Percentiles rank a stretch among this genome's conserved stretches.
phyloP scores from a whole-genome alignment of 2,113 vertebrate genomes.

The Calypte anna region DNA sequence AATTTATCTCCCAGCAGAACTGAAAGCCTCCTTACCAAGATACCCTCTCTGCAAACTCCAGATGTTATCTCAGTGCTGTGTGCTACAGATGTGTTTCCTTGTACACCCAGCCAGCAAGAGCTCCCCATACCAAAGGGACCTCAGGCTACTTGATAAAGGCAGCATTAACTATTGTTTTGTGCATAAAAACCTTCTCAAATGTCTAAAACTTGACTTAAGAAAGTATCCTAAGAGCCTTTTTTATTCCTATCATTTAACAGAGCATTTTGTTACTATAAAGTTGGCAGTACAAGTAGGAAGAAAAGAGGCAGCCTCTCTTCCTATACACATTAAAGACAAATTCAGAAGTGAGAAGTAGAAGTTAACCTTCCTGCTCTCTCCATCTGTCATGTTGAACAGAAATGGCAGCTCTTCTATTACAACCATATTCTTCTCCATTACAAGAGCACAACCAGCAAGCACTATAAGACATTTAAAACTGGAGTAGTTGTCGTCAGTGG shows the following conservation, averaged over 20 bases:
- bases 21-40: conserved; percentile 12
- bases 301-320: neutral
- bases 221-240: neutral
- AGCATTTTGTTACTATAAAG: neutral
- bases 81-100: neutral
- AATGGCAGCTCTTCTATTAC: neutral
- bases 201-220: neutral
- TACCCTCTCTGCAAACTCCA: neutral
- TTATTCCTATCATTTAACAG: neutral
- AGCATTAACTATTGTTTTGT: neutral
- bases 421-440: neutral
- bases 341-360: neutral
- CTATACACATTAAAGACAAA: neutral
- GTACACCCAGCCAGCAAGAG: neutral
- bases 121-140: neutral
- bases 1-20: conserved; percentile 1
- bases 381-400: neutral
- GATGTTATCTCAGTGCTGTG: neutral
- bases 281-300: neutral
- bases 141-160: neutral
- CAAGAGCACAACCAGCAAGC: neutral
- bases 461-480: neutral
- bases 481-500: neutral
- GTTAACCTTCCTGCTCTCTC: neutral
- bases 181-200: neutral